phyloP scores from a whole-genome alignment of 2,113 vertebrate species.

The Entelurus aequoreus region DNA sequence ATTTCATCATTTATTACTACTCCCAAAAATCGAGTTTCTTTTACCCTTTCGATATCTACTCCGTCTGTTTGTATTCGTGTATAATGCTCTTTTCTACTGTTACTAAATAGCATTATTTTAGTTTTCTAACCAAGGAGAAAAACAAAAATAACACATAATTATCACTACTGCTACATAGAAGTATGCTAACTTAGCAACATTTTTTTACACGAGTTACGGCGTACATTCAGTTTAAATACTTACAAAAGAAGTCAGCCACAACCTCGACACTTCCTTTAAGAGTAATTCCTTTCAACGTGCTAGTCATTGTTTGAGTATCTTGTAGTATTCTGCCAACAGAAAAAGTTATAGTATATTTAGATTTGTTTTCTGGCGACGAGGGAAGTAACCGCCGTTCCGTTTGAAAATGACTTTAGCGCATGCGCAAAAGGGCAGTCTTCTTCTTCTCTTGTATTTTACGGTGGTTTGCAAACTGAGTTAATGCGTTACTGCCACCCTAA shows the following conservation, averaged over 20 bases:
- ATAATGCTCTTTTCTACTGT: too few species aligned
- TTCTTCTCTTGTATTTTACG: too few species aligned
- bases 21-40: too few species aligned
- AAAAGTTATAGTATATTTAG: not conserved
- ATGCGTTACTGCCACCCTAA: too few species aligned
- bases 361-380: too few species aligned
- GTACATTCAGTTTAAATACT: conserved; percentile 45
- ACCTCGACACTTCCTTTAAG: conserved; percentile 87
- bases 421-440: conserved; percentile 1
- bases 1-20: too few species aligned
- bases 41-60: too few species aligned
- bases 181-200: not conserved
- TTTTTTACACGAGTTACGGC: not conserved
- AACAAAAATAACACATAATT: too few species aligned
- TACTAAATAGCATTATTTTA: too few species aligned
- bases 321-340: not conserved
- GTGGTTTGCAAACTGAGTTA: too few species aligned
- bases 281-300: conserved; percentile 80
- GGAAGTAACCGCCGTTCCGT: conserved; percentile 58
- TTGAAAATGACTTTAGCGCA: conserved; percentile 60
- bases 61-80: too few species aligned
- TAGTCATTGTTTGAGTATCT: conserved; percentile 56
- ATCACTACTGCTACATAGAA: not conserved
- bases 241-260: conserved; percentile 92
- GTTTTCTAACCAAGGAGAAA: too few species aligned